Evolutionary conservation across 2,888 invertebrate genomes (phyloP).

Genomic region (Augiades crinisus): DNA sequence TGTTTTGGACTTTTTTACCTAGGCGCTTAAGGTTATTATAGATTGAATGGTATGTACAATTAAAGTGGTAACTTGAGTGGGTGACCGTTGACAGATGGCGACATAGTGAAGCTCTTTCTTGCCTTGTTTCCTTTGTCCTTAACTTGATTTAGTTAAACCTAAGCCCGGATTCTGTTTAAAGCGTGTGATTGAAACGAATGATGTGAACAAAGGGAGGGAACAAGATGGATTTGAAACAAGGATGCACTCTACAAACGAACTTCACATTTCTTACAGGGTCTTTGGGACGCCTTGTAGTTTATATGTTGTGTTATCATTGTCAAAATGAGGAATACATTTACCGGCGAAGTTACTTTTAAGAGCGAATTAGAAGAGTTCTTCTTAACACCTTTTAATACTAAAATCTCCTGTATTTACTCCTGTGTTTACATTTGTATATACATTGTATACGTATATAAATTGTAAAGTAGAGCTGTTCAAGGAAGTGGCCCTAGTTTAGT

Average conservation of each 20-base stretch:
- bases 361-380: neutral
- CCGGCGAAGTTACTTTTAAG: neutral
- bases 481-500: neutral
- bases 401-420: too few relatives aligned
- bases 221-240: neutral
- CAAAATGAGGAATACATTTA: too few relatives aligned
- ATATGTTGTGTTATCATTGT: too few relatives aligned
- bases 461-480: too few relatives aligned
- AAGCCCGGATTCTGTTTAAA: constrained; percentile 50
- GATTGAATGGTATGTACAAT: neutral
- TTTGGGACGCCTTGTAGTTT: too few relatives aligned
- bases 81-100: constrained; percentile 65
- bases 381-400: too few relatives aligned
- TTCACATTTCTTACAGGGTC: too few relatives aligned
- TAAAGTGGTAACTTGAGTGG: constrained; percentile 46
- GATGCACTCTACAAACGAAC: too few relatives aligned
- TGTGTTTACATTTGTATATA: too few relatives aligned
- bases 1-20: neutral
- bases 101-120: constrained; percentile 61
- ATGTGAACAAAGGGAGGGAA: neutral
- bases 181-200: constrained; percentile 21
- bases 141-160: constrained; percentile 67
- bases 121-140: constrained; percentile 62
- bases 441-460: too few relatives aligned
- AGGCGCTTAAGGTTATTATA: constrained; percentile 10